Evolutionary conservation across 2,797 vertebrate genomes (phyloP), one percentile per base, ranked within the genome.

Genomic region (Cossypha heuglini): DNA sequence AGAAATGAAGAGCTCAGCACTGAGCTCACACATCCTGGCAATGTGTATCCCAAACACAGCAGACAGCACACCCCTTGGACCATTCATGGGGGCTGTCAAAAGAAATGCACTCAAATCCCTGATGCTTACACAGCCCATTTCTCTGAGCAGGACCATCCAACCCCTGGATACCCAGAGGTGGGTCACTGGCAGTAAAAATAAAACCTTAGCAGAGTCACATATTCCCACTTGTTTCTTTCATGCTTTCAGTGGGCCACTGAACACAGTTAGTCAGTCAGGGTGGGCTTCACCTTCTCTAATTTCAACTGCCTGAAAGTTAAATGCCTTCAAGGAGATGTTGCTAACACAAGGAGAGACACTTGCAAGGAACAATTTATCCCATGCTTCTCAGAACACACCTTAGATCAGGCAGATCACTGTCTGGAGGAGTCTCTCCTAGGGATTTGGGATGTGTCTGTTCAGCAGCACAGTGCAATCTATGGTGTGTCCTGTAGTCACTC

Each of bases 201-300:
- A 94, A 94, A 91, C 63, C 85, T 73, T 71, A 75, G 43, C 43
- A 55, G 79, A 54, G 28, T 46, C 51, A 88, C n/a, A 40, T 31
- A 21, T 69, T 86, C 88, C 62, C 73, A 46, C 11, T 87, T 69
- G 42, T 35, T 43, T 68, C 59, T 88, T 51, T 86, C 54, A 35
- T 19, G 45, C 33, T 85, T 79, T 85, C 52, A 54, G 38, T 55
- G 15, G 25, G 46, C 31, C 58, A 66, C 40, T 54, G 51, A 59
- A 75, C 16, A 68, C 10, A 33, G 57, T 24, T 35, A 35, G 55
- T 33, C 46, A 33, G 31, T 52, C 46, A 45, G 42, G 64, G n/a
- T 71, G 85, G 68, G 16, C 73, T 94, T 88, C 64, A 88, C 40
- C 42, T 72, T 83, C 68, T 76, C 42, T 72, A 25, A 86, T 91